Conservation (phyloP, 1,140 invertebrate species). For the Eufriesea mexicana region DNA sequence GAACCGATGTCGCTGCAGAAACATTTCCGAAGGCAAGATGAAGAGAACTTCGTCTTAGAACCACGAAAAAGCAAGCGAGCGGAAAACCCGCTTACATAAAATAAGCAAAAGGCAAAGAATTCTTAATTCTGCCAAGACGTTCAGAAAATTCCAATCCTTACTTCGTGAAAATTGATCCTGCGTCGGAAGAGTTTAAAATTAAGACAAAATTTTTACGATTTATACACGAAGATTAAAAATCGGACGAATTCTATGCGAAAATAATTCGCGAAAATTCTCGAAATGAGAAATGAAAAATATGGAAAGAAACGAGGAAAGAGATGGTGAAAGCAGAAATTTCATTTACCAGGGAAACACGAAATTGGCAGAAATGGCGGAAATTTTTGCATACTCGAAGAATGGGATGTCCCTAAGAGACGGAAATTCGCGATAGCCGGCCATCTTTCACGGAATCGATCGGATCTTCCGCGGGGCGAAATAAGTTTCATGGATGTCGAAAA, state of each 20-base stretch:
- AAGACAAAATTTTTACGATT: too few species aligned
- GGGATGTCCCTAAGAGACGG: background rate
- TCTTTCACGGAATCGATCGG: background rate
- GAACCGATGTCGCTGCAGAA: background rate
- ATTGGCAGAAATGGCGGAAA: background rate
- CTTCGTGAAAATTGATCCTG: too few species aligned
- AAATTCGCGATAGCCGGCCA: background rate
- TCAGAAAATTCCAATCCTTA: too few species aligned
- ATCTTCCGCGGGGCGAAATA: background rate
- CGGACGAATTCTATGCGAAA: too few species aligned
- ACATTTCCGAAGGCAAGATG: background rate
- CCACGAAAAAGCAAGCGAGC: too few species aligned
- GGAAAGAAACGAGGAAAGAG: background rate
- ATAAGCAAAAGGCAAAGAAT: background rate
- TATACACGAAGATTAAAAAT: too few species aligned
- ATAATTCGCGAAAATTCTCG: too few species aligned
- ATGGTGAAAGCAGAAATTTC: background rate
- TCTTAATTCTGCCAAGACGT: too few species aligned
- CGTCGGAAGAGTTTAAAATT: too few species aligned
- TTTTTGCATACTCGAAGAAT: background rate
- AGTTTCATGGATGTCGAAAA: background rate
- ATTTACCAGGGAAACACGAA: background rate
- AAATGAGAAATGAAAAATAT: too few species aligned
- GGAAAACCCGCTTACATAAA: background rate
- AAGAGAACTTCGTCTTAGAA: background rate